A percentile compares a stretch with the other conserved stretches of the same genome.
phyloP scores from a whole-genome alignment of 1,140 invertebrate genomes.

The Diachasma alloeum region DNA sequence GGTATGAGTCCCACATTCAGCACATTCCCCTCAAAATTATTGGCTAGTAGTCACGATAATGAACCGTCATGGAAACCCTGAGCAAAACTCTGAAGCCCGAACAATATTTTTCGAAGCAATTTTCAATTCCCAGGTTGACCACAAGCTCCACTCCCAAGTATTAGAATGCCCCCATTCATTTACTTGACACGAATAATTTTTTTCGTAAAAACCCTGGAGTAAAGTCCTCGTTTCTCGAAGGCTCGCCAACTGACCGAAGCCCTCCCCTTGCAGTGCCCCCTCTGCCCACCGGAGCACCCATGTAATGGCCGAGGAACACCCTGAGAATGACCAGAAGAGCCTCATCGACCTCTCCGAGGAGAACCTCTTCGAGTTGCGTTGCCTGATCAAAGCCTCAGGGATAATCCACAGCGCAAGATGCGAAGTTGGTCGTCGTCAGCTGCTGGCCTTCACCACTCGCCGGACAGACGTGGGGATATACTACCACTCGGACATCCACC shows the following conservation, averaged over 20 bases:
- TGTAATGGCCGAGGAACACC: slow-evolving; percentile 30
- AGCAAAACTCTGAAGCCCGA: too few species aligned
- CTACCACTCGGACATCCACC: slow-evolving; percentile 49
- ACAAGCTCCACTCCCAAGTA: too few species aligned
- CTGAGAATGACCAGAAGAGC: slow-evolving; percentile 28
- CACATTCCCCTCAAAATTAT: too few species aligned
- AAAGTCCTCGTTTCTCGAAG: too few species aligned
- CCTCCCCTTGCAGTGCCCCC: background rate
- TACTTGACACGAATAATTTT: too few species aligned
- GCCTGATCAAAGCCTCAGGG: slow-evolving; percentile 58
- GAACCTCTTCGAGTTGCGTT: slow-evolving; percentile 57
- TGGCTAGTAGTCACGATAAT: background rate
- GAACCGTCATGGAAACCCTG: background rate
- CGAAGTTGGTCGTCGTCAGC: slow-evolving; percentile 50
- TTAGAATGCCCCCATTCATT: too few species aligned
- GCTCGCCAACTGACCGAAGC: background rate
- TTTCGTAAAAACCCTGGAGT: too few species aligned
- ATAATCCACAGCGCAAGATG: slow-evolving; percentile 52
- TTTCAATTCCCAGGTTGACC: too few species aligned
- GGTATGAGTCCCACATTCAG: too few species aligned
- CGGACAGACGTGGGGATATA: slow-evolving; percentile 56
- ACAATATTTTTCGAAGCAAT: too few species aligned
- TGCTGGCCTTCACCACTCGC: slow-evolving; percentile 56
- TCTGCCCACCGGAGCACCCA: background rate
- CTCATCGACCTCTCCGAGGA: slow-evolving; percentile 39